These are phyloP conservation scores for Bombus impatiens DNA, from an alignment of 1,140 invertebrate genomes.

Conservation along the genomic window DNA sequence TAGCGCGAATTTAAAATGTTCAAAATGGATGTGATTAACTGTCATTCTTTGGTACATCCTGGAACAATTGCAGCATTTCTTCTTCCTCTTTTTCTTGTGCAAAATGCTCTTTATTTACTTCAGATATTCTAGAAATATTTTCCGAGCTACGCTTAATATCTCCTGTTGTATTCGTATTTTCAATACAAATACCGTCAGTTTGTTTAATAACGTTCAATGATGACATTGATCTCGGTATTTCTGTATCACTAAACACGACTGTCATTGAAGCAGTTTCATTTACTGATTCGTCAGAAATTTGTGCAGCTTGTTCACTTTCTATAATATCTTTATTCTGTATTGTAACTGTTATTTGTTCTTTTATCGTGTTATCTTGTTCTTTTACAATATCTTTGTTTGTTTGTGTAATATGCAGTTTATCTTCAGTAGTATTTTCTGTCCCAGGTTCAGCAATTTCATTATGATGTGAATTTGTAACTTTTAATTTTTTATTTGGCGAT, in stretches of 20 bases:
- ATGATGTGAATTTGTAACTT: not conserved
- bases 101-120: not conserved
- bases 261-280: not conserved
- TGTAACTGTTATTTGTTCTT: not conserved
- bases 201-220: not conserved
- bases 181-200: not conserved
- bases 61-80: constrained; percentile 53
- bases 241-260: too few species aligned
- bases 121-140: not conserved
- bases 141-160: not conserved
- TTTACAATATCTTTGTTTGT: not conserved
- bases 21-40: constrained; percentile 19
- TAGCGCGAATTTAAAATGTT: not conserved
- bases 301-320: not conserved
- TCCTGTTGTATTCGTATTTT: not conserved
- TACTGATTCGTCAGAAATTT: not conserved
- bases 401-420: not conserved
- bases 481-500: constrained; percentile 39
- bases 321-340: not conserved
- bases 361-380: not conserved
- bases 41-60: constrained; percentile 56
- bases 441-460: not conserved
- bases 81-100: constrained; percentile 46
- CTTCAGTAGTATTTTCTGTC: not conserved
- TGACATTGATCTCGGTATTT: not conserved